Evolutionary conservation across 2,113 vertebrate species (phyloP).

Genomic region (Ochotona curzoniae): DNA sequence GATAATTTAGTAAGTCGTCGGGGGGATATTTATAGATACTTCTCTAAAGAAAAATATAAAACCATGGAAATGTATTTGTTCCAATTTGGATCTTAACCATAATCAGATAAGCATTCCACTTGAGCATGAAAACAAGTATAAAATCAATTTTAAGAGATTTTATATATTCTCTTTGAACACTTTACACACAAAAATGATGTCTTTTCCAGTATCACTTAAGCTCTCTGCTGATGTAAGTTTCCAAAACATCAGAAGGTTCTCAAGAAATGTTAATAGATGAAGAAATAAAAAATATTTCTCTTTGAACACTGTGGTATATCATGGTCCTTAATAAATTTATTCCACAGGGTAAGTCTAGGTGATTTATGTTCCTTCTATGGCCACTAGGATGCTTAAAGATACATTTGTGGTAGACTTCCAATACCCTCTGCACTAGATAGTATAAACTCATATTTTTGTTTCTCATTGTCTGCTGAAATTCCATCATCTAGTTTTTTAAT

Average conservation of each 20-base stretch:
- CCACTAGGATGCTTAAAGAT: not conserved
- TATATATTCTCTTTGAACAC: not conserved
- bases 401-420: conserved; percentile 30
- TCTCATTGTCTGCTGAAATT: conserved; percentile 38
- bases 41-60: conserved; percentile 18
- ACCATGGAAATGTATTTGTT: conserved; percentile 10
- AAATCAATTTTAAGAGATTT: conserved; percentile 38
- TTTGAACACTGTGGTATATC: not conserved
- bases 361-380: not conserved
- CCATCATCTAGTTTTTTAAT: conserved; percentile 22
- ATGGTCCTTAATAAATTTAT: not conserved
- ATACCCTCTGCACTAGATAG: not conserved
- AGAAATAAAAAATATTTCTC: conserved; percentile 6
- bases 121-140: conserved; percentile 41
- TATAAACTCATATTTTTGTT: not conserved
- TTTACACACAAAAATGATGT: not conserved
- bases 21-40: not conserved
- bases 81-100: not conserved
- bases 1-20: not conserved
- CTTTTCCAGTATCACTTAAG: conserved; percentile 4
- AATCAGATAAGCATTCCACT: not conserved
- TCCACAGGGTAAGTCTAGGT: not conserved
- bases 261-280: conserved; percentile 42
- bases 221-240: not conserved
- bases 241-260: not conserved